Evolutionary conservation across 2,113 vertebrate genomes (phyloP).

Genomic region (Dermatemys mawii): DNA sequence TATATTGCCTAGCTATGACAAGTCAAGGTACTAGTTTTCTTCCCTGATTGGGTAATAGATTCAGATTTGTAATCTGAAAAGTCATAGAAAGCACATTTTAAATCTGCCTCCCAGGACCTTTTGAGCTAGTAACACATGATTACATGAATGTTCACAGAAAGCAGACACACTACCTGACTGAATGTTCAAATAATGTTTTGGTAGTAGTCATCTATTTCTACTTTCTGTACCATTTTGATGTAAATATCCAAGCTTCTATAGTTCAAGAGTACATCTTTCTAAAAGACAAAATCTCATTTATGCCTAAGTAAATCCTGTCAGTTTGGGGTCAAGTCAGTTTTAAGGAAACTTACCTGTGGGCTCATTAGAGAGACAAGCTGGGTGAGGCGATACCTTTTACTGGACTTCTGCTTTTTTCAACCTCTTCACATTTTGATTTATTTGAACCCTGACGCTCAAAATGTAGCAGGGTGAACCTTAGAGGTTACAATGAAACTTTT

Average conservation of each 20-base stretch:
- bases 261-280: neutral
- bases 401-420: neutral
- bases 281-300: neutral
- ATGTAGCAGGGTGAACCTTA: neutral
- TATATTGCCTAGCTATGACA: neutral
- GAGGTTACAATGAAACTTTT: neutral
- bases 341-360: neutral
- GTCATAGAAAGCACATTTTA: neutral
- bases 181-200: too few species aligned
- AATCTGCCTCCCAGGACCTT: neutral
- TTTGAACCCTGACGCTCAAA: neutral
- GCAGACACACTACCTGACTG: neutral
- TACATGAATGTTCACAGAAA: neutral
- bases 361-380: neutral
- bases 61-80: neutral
- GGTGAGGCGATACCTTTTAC: too few species aligned
- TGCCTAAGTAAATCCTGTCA: neutral
- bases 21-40: neutral
- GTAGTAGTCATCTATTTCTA: neutral
- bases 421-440: neutral
- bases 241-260: neutral
- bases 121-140: neutral
- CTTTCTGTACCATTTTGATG: neutral
- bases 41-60: neutral
- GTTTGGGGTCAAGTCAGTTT: neutral